A percentile compares a stretch with the other conserved stretches of the same genome.
Conservation (phyloP, 2,888 invertebrate genomes). For the Cerastis rubricosa region DNA sequence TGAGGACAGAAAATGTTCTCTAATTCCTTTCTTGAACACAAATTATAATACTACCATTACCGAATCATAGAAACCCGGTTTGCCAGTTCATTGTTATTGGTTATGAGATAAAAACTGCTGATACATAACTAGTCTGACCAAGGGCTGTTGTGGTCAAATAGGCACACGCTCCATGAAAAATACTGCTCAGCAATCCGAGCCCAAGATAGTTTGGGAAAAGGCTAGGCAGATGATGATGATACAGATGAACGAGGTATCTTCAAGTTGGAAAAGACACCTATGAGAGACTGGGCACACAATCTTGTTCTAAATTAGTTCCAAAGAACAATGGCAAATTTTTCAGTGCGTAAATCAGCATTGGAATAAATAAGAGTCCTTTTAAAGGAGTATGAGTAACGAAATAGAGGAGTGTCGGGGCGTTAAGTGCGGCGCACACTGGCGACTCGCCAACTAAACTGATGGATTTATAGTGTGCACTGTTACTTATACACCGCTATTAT, state of each 20-base stretch:
- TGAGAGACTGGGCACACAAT: background rate
- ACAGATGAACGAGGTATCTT: background rate
- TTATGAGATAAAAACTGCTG: background rate
- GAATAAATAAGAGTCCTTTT: slow-evolving; percentile 61
- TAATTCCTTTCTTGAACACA: too few relatives aligned
- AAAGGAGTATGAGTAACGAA: slow-evolving; percentile 58
- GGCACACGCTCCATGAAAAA: too few relatives aligned
- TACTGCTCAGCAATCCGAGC: too few relatives aligned
- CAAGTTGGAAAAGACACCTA: background rate
- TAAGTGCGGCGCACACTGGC: slow-evolving; percentile 76
- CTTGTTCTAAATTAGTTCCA: slow-evolving; percentile 25
- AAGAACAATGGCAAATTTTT: slow-evolving; percentile 44
- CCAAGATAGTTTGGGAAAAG: too few relatives aligned
- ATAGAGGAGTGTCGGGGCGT: slow-evolving; percentile 65
- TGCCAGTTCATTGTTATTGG: background rate
- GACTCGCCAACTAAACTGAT: slow-evolving; percentile 74
- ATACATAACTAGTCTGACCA: background rate
- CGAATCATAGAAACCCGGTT: background rate
- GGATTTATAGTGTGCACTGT: slow-evolving; percentile 79
- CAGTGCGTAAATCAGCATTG: slow-evolving; percentile 56
- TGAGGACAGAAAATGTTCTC: too few relatives aligned
- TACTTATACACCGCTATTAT: slow-evolving; percentile 74
- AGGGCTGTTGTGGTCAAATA: too few relatives aligned
- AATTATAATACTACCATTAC: background rate
- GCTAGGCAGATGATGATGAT: too few relatives aligned